These are phyloP conservation scores for Meliscaeva auricollis DNA, from an alignment of 2,888 invertebrate genomes.

Conservation along the genomic window DNA sequence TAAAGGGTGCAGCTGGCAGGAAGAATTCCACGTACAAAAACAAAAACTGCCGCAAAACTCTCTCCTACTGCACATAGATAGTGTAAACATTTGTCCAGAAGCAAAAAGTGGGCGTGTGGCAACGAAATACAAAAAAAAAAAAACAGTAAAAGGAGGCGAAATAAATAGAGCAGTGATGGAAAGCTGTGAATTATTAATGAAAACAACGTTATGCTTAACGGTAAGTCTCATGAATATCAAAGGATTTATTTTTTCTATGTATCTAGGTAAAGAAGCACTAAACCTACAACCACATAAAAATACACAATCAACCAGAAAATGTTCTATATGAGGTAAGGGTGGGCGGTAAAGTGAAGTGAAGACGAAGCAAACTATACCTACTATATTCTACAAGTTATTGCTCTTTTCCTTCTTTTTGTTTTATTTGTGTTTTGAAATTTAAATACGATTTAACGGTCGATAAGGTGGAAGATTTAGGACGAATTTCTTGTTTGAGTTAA, in stretches of 20 bases:
- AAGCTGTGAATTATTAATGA: constrained; percentile 71
- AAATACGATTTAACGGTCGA: constrained; percentile 18
- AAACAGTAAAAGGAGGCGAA: neutral
- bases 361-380: constrained; percentile 17
- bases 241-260: constrained; percentile 52
- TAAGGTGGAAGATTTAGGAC: constrained; percentile 23
- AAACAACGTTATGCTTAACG: constrained; percentile 61
- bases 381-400: constrained; percentile 42
- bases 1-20: constrained; percentile 44
- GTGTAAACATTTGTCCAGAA: constrained; percentile 53
- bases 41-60: constrained; percentile 38
- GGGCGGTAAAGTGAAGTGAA: neutral
- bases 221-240: constrained; percentile 71
- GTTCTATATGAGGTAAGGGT: neutral
- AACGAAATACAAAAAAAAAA: neutral
- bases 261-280: constrained; percentile 63
- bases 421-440: constrained; percentile 20
- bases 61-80: constrained; percentile 17
- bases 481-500: constrained; percentile 4
- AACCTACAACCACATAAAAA: constrained; percentile 41
- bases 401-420: constrained; percentile 21
- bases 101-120: constrained; percentile 3
- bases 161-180: constrained; percentile 66
- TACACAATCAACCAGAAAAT: constrained; percentile 34
- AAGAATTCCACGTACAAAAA: constrained; percentile 35